Evolutionary conservation across 2,113 vertebrate species (phyloP).

Genomic region (Protobothrops mucrosquamatus): DNA sequence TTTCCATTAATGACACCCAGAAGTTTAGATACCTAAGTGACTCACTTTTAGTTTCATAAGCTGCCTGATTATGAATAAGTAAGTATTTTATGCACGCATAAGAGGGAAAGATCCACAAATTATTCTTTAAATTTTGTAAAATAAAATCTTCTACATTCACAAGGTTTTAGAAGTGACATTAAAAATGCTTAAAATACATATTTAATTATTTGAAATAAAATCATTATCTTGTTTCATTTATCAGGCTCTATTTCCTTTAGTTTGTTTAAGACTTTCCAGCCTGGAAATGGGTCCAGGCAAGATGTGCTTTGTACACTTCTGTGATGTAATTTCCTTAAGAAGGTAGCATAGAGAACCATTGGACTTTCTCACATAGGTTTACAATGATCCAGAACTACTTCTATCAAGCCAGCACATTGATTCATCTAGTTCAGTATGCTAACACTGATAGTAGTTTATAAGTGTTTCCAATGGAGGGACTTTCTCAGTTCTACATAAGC

Average conservation of each 20-base stretch:
- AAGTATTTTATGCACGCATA: not conserved
- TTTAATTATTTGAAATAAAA: not conserved
- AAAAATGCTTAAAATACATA: not conserved
- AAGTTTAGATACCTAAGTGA: slow-evolving; percentile 41
- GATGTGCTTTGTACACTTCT: not conserved
- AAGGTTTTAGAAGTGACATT: slow-evolving; percentile 2
- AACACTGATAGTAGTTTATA: not conserved
- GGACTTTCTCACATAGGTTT: not conserved
- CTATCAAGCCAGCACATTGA: not conserved
- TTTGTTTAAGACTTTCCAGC: not conserved
- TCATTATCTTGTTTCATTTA: not conserved
- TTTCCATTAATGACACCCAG: slow-evolving; percentile 51
- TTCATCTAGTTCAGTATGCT: not conserved
- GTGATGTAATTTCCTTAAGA: not conserved
- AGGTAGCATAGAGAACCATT: not conserved
- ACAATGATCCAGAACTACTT: not conserved
- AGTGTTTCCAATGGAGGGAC: not conserved
- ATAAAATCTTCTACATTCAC: not conserved
- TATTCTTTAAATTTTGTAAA: not conserved
- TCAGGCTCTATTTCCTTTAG: not conserved
- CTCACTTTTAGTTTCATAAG: slow-evolving; percentile 40
- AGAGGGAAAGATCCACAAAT: not conserved
- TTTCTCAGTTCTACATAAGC: not conserved
- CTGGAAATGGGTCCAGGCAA: not conserved
- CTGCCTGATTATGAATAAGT: slow-evolving; percentile 33